A percentile compares a stretch with the other conserved stretches of the same genome.
These are phyloP conservation scores for Thumatha senex DNA, from an alignment of 2,888 invertebrate species.

Conservation along the genomic window DNA sequence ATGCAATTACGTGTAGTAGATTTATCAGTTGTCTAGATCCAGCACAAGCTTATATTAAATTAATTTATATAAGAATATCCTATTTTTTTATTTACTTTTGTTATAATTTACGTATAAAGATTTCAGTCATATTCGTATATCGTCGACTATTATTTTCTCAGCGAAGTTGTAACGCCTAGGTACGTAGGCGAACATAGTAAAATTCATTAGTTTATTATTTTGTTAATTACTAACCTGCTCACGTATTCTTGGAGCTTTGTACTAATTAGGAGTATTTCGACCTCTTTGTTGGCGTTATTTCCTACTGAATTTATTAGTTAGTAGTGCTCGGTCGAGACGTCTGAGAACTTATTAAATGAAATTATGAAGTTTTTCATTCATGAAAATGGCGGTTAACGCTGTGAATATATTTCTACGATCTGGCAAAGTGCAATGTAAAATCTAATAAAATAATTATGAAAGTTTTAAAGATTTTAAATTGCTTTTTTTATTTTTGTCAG, in stretches of 20 bases:
- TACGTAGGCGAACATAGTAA: not conserved
- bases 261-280: slow-evolving; percentile 7
- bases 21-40: no score
- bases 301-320: slow-evolving; percentile 4
- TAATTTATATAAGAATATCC: no score
- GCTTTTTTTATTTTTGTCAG: no score
- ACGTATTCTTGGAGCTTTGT: slow-evolving; percentile 10
- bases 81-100: no score
- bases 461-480: no score
- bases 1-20: no score
- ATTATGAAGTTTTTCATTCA: slow-evolving; percentile 1
- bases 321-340: not conserved
- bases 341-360: not conserved
- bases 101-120: no score
- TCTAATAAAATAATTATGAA: no score
- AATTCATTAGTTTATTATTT: slow-evolving; percentile 8
- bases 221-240: slow-evolving; percentile 17
- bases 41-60: no score
- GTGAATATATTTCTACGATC: not conserved
- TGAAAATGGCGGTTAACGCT: not conserved
- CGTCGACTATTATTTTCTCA: no score
- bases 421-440: no score
- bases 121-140: no score
- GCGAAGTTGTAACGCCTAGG: not conserved
- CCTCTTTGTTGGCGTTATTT: not conserved